Conservation (phyloP, 2,113 vertebrate species). For the Bubo blakistoni region DNA sequence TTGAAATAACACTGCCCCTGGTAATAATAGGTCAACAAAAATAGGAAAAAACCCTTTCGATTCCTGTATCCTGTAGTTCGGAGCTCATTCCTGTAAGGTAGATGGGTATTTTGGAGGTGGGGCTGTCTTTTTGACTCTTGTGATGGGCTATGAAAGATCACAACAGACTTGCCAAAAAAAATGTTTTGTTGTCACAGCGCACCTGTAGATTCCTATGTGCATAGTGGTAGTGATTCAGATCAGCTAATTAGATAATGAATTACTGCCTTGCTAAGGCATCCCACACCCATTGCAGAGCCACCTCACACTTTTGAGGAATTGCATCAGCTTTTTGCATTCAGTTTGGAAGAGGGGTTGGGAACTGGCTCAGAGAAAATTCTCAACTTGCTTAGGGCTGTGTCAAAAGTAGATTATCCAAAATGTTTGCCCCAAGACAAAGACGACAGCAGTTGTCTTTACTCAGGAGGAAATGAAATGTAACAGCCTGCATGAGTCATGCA, state of each 20-base stretch:
- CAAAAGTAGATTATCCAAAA: conserved; percentile 30
- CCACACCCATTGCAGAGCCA: background rate
- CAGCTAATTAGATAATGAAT: background rate
- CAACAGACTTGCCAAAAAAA: background rate
- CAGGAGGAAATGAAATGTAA: conserved; percentile 44
- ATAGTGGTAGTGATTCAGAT: background rate
- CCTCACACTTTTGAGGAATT: background rate
- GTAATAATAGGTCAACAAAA: background rate
- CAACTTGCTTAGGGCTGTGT: background rate
- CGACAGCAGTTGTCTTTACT: background rate
- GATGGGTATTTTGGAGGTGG: background rate
- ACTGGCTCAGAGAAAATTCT: background rate
- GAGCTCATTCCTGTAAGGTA: background rate
- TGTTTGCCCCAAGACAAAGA: background rate
- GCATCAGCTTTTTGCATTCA: background rate
- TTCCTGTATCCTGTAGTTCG: background rate
- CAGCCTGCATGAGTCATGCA: conserved; percentile 33
- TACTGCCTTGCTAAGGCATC: background rate
- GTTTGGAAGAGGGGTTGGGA: background rate
- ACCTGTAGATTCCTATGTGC: background rate
- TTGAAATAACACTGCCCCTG: background rate
- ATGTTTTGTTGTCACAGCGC: background rate
- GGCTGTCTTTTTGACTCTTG: background rate
- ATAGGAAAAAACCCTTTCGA: fast-evolving
- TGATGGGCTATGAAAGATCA: background rate